Evolutionary conservation across 2,797 vertebrate species (phyloP).

Genomic region (Peromyscus attwateri): DNA sequence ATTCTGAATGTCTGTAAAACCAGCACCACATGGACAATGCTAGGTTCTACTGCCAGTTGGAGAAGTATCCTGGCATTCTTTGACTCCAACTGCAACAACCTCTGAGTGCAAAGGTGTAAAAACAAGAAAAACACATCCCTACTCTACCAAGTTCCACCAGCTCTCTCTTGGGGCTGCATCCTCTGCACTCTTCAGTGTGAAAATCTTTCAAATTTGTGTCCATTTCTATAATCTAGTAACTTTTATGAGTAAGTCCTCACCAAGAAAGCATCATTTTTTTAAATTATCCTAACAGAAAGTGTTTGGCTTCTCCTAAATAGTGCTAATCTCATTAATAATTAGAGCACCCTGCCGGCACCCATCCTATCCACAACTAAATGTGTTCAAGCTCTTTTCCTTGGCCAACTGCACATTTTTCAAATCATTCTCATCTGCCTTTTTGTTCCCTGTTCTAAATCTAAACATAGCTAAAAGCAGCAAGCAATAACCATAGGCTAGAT

Average conservation of each 20-base stretch:
- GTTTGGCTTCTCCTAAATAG: background rate
- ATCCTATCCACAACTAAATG: background rate
- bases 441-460: background rate
- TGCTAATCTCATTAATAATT: background rate
- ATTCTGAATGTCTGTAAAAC: background rate
- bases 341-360: background rate
- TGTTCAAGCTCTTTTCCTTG: background rate
- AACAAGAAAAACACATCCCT: background rate
- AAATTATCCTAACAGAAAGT: background rate
- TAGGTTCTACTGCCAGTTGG: background rate
- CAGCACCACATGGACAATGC: background rate
- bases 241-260: background rate
- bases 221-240: background rate
- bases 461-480: background rate
- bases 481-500: background rate
- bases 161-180: background rate
- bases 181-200: background rate
- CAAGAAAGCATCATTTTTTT: background rate
- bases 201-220: background rate
- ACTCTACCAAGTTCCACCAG: background rate
- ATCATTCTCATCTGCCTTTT: background rate
- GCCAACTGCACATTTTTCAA: background rate
- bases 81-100: background rate
- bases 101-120: background rate
- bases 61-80: background rate